These are phyloP conservation scores for Hedychridium roseum DNA, from an alignment of 2,888 invertebrate genomes.

Conservation along the genomic window DNA sequence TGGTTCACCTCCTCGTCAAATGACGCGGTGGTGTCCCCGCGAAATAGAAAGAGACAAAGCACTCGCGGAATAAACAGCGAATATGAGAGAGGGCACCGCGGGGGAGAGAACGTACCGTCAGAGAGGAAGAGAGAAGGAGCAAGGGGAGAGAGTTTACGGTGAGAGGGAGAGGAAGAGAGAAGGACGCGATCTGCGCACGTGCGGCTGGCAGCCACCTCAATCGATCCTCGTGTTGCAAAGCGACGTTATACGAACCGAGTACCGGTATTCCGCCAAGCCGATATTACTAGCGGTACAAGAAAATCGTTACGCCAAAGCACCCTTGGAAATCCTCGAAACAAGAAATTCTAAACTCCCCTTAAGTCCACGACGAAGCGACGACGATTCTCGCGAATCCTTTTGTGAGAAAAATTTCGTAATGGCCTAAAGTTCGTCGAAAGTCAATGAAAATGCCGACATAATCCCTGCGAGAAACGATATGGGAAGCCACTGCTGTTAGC, in stretches of 20 bases:
- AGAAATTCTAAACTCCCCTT: too few relatives aligned
- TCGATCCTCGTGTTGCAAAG: slow-evolving; percentile 48
- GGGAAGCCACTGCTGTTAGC: too few relatives aligned
- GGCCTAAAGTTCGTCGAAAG: too few relatives aligned
- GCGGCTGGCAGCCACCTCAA: slow-evolving; percentile 49
- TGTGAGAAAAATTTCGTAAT: too few relatives aligned
- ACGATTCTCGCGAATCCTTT: too few relatives aligned
- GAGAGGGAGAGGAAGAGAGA: slow-evolving; percentile 14
- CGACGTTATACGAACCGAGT: slow-evolving; percentile 27
- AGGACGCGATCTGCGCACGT: slow-evolving; percentile 47
- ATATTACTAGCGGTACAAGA: slow-evolving; percentile 28
- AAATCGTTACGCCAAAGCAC: too few relatives aligned
- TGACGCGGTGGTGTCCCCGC: slow-evolving; percentile 6
- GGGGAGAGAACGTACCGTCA: slow-evolving; percentile 1
- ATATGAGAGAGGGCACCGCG: neutral
- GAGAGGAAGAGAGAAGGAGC: slow-evolving; percentile 4
- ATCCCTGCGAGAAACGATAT: too few relatives aligned
- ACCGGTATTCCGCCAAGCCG: slow-evolving; percentile 32
- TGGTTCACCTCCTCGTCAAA: slow-evolving; percentile 15
- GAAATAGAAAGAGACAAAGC: slow-evolving; percentile 2
- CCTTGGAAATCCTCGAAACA: too few relatives aligned
- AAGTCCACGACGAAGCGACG: too few relatives aligned
- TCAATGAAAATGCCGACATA: too few relatives aligned
- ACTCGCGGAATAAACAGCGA: slow-evolving; percentile 8
- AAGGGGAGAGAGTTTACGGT: neutral